A percentile compares a stretch with the other conserved stretches of the same genome.
Conservation (phyloP, 2,113 vertebrate species). For the Hyperopisus bebe region DNA sequence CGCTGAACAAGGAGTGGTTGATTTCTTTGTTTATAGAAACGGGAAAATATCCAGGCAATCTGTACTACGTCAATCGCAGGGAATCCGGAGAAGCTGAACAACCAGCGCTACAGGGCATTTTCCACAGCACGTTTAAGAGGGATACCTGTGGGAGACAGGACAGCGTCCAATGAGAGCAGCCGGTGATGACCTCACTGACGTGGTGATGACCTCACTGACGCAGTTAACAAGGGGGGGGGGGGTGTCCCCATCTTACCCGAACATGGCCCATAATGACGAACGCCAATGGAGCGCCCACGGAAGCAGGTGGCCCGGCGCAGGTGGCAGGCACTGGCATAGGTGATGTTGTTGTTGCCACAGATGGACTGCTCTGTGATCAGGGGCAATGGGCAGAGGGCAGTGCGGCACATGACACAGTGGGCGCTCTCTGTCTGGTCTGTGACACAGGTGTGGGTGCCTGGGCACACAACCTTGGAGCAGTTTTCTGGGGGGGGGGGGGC, state of each 20-base stretch:
- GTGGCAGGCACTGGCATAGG: constrained; percentile 88
- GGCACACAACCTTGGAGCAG: constrained; percentile 84
- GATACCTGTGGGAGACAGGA: constrained; percentile 49
- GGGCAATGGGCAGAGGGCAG: constrained; percentile 76
- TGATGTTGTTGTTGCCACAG: constrained; percentile 91
- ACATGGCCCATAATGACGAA: constrained; percentile 82
- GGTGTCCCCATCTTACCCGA: constrained; percentile 58
- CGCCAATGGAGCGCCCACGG: constrained; percentile 87
- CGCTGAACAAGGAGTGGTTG: neutral
- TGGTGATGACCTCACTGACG: neutral
- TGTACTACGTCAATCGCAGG: neutral
- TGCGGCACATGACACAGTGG: constrained; percentile 88
- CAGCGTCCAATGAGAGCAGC: neutral
- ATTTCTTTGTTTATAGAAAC: neutral
- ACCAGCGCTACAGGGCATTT: constrained; percentile 58
- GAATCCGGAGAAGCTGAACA: neutral
- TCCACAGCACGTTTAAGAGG: constrained; percentile 65
- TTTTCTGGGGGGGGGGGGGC: constrained; percentile 65
- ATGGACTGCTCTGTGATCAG: constrained; percentile 68
- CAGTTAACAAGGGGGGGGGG: neutral
- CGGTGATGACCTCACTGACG: neutral
- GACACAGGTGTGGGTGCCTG: constrained; percentile 84
- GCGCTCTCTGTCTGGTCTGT: constrained; percentile 92
- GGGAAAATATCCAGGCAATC: neutral
- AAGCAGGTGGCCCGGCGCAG: constrained; percentile 91